Evolutionary conservation across 2,797 vertebrate species (phyloP).

Genomic region (Neomorphus geoffroyi): DNA sequence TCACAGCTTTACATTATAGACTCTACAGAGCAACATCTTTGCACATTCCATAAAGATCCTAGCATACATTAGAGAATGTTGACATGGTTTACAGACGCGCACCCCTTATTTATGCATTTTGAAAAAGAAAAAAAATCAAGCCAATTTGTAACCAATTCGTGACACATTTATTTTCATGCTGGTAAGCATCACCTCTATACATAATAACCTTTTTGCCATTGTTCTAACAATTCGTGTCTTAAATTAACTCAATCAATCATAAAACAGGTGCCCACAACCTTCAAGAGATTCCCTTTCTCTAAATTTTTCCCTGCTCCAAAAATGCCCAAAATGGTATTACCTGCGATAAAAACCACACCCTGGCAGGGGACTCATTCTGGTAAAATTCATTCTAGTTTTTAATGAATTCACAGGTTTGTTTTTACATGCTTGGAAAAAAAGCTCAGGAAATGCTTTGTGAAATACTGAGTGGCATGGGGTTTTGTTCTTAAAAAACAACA

Average conservation of each 20-base stretch:
- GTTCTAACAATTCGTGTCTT: background rate
- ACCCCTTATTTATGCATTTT: background rate
- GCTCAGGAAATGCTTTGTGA: background rate
- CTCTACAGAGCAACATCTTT: background rate
- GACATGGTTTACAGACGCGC: background rate
- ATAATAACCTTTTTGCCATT: background rate
- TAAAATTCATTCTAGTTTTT: background rate
- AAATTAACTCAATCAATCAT: constrained; percentile 10
- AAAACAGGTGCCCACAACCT: background rate
- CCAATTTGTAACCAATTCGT: background rate
- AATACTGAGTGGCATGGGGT: background rate
- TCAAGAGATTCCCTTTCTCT: background rate
- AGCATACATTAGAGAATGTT: background rate
- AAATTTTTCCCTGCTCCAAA: background rate
- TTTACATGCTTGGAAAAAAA: background rate
- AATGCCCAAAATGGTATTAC: background rate
- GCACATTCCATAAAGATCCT: background rate
- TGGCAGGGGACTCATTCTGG: background rate
- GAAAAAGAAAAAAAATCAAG: background rate
- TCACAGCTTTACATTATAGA: background rate
- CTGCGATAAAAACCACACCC: background rate
- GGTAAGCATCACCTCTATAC: background rate
- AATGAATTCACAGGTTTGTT: background rate
- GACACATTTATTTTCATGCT: background rate
- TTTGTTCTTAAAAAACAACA: background rate